Evolutionary conservation across 2,888 invertebrate genomes (phyloP), one percentile per base, ranked within the genome.

Genomic region (Napeogenes sylphis): DNA sequence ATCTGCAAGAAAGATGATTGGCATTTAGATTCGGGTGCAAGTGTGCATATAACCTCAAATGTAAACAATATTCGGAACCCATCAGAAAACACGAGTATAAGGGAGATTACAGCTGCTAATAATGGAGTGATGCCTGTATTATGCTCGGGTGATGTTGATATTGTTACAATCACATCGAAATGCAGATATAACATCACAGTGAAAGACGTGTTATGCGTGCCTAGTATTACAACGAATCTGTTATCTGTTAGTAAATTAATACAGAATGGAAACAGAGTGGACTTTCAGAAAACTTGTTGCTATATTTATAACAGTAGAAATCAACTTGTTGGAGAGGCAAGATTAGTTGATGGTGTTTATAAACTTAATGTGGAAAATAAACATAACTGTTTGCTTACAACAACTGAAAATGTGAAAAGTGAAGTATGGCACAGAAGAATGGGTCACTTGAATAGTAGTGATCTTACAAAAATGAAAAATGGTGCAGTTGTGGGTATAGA

Each of bases 241-340:
- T 14, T 71, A 56, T 73, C 69, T 13, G 71, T 73, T 0, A 73
- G 70, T 59, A 53, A 71, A 51, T 42, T 71, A 12, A 68, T 71
- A 4, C 54, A 54, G 14, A 70, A 68, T 32, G 68, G 70, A n/a
- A 71, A 72, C 58, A 70, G 38, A n/a, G 68, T 71, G 8, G n/a
- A 14, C 4, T 71, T 71, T 46, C 13, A 64, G 33, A n/a, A 55
- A 4, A 61, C 21, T 21, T 21, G 58, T 12, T 8, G 12, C 35
- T 35, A 35, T 35, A 35, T 35, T 6, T 35, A 35, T 35, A 63
- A 70, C 45, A 61, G 13, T 35, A 42, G 55, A 5, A 59, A 62
- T 55, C 38, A 38, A 13, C 12, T 69, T 8, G 64, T 70, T n/a
- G 66, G 53, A 8, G 56, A 46, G 12, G 70, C 69, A 12, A 13